Evolutionary conservation across 35 echinoderm and acorn worm genomes (phyloP).

Genomic region (Stichopus chloronotus): DNA sequence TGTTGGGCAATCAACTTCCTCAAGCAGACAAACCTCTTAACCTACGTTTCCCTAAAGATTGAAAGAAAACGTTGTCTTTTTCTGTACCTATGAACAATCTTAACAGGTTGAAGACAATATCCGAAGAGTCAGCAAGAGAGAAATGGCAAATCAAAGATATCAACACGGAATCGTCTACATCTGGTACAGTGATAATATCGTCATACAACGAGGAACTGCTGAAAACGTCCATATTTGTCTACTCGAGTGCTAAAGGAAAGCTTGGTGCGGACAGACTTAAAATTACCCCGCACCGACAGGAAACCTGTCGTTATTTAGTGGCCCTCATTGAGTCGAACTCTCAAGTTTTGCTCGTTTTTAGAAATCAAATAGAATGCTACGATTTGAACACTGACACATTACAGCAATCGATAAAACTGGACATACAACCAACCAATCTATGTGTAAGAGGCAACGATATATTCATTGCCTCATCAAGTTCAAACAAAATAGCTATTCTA

Average conservation of each 20-base stretch:
- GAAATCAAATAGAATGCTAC: not conserved
- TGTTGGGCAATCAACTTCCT: too few species aligned
- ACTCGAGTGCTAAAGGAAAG: not conserved
- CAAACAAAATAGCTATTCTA: not conserved
- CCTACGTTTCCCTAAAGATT: too few species aligned
- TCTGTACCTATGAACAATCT: not conserved
- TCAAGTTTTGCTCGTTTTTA: not conserved
- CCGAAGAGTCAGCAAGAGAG: not conserved
- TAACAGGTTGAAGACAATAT: not conserved
- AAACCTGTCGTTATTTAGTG: not conserved
- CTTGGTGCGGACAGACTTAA: not conserved
- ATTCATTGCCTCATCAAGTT: not conserved
- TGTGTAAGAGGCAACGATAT: not conserved
- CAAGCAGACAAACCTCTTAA: too few species aligned
- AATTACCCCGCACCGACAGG: not conserved
- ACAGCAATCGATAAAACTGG: not conserved
- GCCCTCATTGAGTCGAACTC: not conserved
- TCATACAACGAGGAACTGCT: not conserved
- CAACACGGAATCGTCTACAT: not conserved
- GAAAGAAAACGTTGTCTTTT: too few species aligned
- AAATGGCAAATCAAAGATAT: constrained; percentile 20
- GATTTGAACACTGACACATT: not conserved
- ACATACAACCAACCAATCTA: not conserved
- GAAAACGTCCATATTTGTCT: not conserved
- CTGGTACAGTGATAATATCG: not conserved